phyloP scores from a whole-genome alignment of 2,888 invertebrate species.

The Limnephilus marmoratus region DNA sequence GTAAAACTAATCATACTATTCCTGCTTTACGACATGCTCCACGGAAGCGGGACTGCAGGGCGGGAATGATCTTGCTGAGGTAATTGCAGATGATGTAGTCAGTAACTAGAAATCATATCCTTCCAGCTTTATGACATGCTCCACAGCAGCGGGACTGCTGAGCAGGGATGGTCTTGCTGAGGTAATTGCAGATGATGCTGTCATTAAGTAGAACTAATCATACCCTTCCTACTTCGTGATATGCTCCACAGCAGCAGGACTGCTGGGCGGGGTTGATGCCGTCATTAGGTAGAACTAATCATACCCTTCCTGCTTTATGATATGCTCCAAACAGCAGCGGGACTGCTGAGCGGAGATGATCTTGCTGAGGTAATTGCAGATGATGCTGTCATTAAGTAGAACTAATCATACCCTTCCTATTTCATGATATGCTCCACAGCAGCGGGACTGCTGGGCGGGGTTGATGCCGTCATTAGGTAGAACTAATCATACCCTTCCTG shows the following conservation, averaged over 20 bases:
- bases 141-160: slow-evolving; percentile 96
- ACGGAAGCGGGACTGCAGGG: slow-evolving; percentile 97
- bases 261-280: slow-evolving; percentile 88
- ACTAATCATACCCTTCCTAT: slow-evolving; percentile 83
- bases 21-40: slow-evolving; percentile 87
- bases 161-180: slow-evolving; percentile 99
- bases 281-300: neutral
- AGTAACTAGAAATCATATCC: slow-evolving; percentile 76
- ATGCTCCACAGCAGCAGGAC: slow-evolving; percentile 92
- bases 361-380: slow-evolving; percentile 85
- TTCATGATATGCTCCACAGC: slow-evolving; percentile 90
- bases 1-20: slow-evolving; percentile 79
- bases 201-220: slow-evolving; percentile 55
- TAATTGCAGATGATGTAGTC: slow-evolving; percentile 70
- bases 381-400: neutral
- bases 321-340: slow-evolving; percentile 91
- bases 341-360: slow-evolving; percentile 99
- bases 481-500: slow-evolving; percentile 85
- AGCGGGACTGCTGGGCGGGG: slow-evolving; percentile 98
- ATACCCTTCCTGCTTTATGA: slow-evolving; percentile 90
- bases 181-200: slow-evolving; percentile 71
- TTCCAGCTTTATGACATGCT: slow-evolving; percentile 89
- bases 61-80: slow-evolving; percentile 98
- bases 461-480: neutral
- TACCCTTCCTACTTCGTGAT: slow-evolving; percentile 91